Evolutionary conservation across 2,888 invertebrate genomes (phyloP).

Genomic region (Agyllia agylla): DNA sequence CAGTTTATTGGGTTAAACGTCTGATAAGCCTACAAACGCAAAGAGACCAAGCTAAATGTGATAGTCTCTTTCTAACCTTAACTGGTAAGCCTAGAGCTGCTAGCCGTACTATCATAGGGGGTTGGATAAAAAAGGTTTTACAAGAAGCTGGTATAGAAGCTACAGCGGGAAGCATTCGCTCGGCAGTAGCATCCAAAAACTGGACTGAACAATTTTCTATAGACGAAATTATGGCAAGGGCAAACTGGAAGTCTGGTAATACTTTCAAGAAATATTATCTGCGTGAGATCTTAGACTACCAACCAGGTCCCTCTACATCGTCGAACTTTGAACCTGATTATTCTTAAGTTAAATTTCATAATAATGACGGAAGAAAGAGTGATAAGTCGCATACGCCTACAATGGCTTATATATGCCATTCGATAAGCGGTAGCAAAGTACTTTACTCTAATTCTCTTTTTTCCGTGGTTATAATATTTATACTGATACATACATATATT

Average conservation of each 20-base stretch:
- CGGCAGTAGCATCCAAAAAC: slow-evolving; percentile 70
- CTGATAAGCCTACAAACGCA: not conserved
- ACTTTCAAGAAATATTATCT: slow-evolving; percentile 3
- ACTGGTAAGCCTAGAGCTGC: not conserved
- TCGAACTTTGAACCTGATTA: not conserved
- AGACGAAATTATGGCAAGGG: slow-evolving; percentile 70
- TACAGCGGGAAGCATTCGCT: slow-evolving; percentile 64
- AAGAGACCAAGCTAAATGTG: not conserved
- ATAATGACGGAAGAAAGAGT: too few species aligned
- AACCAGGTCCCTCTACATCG: not conserved
- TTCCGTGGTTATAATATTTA: too few species aligned
- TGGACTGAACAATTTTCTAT: slow-evolving; percentile 61
- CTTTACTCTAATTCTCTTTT: too few species aligned
- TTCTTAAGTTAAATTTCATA: not conserved
- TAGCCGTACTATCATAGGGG: not conserved
- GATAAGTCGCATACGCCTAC: too few species aligned
- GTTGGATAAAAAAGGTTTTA: slow-evolving; percentile 65
- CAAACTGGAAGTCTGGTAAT: slow-evolving; percentile 63
- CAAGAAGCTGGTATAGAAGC: slow-evolving; percentile 60
- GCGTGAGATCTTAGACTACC: not conserved
- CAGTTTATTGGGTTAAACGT: not conserved
- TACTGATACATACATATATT: too few species aligned
- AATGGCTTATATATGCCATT: too few species aligned
- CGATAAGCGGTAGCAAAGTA: too few species aligned
- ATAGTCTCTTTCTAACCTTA: not conserved